Conservation (phyloP, 1,140 invertebrate genomes). For the Bathynomus jamesi region DNA sequence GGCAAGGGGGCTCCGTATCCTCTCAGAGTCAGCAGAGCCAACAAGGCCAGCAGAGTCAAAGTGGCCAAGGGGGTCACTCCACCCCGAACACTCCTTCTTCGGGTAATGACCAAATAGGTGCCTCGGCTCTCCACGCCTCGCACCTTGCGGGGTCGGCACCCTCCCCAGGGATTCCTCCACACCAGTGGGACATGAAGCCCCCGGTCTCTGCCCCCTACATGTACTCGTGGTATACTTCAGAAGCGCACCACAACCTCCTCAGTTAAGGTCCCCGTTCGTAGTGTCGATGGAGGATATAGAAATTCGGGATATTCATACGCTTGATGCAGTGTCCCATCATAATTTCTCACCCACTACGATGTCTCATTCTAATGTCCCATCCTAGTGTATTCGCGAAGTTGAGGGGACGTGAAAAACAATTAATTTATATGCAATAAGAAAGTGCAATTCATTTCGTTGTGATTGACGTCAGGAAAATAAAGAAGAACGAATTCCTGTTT, state of each 20-base stretch:
- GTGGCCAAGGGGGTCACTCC: constrained; percentile 39
- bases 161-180: constrained; percentile 42
- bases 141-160: not conserved
- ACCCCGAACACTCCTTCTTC: constrained; percentile 36
- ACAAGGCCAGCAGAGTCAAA: constrained; percentile 40
- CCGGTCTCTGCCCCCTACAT: constrained; percentile 51
- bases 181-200: constrained; percentile 60
- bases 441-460: too few relatives aligned
- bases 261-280: not conserved
- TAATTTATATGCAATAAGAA: too few relatives aligned
- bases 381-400: too few relatives aligned
- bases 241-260: constrained; percentile 57
- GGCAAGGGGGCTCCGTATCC: constrained; percentile 23
- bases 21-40: constrained; percentile 39
- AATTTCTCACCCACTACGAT: too few relatives aligned
- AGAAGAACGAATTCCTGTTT: not conserved
- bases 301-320: too few relatives aligned
- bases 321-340: too few relatives aligned
- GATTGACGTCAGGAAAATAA: not conserved
- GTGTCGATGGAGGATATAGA: too few relatives aligned
- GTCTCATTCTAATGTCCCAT: too few relatives aligned
- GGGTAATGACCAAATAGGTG: constrained; percentile 7
- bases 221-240: constrained; percentile 67
- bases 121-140: constrained; percentile 12
- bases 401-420: too few relatives aligned